Conservation (phyloP, 2,113 vertebrate species). For the Rhegmatorhina hoffmannsi region DNA sequence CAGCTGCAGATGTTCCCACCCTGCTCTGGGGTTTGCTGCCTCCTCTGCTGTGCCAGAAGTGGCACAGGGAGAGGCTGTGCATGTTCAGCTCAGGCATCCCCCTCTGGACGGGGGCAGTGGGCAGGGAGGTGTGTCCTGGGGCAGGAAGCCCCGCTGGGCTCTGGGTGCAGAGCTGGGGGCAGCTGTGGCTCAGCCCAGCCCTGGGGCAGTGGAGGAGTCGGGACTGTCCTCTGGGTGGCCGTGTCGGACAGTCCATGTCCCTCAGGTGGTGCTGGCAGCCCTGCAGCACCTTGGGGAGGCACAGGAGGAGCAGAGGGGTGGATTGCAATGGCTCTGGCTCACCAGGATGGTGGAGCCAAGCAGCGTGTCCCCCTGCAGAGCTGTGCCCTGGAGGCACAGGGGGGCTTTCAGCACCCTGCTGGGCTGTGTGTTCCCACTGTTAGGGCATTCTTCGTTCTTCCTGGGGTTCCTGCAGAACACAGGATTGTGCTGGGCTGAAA, state of each 20-base stretch:
- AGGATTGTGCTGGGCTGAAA: background rate
- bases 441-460: background rate
- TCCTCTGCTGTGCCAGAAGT: background rate
- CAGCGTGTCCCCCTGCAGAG: background rate
- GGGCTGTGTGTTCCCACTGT: background rate
- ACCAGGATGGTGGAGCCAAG: background rate
- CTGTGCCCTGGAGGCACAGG: accelerated
- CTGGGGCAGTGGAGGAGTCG: background rate
- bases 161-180: background rate
- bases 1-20: background rate
- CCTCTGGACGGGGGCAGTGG: background rate
- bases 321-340: background rate
- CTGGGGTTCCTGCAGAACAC: background rate
- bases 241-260: background rate
- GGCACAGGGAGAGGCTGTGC: background rate
- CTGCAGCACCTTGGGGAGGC: background rate
- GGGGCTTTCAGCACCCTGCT: accelerated
- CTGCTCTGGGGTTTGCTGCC: background rate
- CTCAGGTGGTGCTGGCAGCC: background rate
- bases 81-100: background rate
- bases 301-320: background rate
- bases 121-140: background rate
- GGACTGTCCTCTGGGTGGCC: background rate
- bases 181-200: background rate
- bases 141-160: background rate